A percentile compares a stretch with the other conserved stretches of the same genome.
Conservation (phyloP, 1,140 invertebrate species). For the Zaprionus ornatus region DNA sequence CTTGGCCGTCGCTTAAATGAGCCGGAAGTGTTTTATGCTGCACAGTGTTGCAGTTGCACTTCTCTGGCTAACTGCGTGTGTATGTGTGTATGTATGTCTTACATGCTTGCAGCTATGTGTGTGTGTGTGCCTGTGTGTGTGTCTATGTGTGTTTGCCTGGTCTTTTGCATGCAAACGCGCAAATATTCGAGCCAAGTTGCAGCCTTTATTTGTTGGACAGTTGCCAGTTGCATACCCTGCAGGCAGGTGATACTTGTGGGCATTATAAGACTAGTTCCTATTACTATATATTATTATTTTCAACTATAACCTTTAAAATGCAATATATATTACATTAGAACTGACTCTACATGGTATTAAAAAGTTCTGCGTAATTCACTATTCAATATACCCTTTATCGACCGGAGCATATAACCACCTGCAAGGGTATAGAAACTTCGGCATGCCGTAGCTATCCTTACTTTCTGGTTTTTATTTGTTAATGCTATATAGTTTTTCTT, state of each 20-base stretch:
- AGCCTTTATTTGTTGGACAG: constrained; percentile 21
- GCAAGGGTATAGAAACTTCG: too few relatives aligned
- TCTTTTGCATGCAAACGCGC: constrained; percentile 57
- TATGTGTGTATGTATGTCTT: too few relatives aligned
- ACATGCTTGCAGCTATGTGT: too few relatives aligned
- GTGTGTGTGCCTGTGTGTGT: not conserved
- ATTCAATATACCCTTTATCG: too few relatives aligned
- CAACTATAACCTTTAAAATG: too few relatives aligned
- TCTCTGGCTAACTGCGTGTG: too few relatives aligned
- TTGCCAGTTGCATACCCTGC: constrained; percentile 25
- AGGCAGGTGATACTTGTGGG: too few relatives aligned
- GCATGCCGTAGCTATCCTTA: too few relatives aligned
- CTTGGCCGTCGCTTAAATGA: constrained; percentile 61
- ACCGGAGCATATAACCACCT: too few relatives aligned
- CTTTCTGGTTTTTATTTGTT: constrained; percentile 21
- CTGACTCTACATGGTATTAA: not conserved
- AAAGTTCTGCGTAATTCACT: not conserved
- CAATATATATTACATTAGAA: not conserved
- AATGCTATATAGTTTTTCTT: constrained; percentile 23
- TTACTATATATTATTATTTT: too few relatives aligned
- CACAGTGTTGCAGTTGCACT: constrained; percentile 56
- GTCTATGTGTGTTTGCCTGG: constrained; percentile 8
- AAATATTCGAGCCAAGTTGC: constrained; percentile 52
- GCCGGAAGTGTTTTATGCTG: constrained; percentile 73
- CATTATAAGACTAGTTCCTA: too few relatives aligned